phyloP scores from a whole-genome alignment of 2,113 vertebrate genomes.

The Astur gentilis region DNA sequence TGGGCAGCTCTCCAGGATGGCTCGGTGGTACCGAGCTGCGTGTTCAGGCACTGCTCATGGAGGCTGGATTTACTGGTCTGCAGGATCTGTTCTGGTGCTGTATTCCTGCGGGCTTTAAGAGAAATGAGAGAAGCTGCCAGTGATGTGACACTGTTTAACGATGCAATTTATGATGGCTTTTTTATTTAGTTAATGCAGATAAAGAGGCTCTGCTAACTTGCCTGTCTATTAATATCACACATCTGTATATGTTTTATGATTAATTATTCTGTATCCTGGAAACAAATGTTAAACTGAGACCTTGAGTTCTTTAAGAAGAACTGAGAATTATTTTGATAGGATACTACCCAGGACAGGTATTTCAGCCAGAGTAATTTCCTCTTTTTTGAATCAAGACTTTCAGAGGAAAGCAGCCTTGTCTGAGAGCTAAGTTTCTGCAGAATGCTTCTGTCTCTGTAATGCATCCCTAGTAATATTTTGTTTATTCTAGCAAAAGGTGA shows the following conservation, averaged over 20 bases:
- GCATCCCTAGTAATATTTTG: not conserved
- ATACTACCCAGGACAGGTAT: not conserved
- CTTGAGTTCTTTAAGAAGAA: not conserved
- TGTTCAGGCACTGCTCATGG: fast-evolving
- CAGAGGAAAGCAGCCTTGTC: not conserved
- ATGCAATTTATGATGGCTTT: not conserved
- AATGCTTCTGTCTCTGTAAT: not conserved
- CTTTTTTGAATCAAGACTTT: not conserved
- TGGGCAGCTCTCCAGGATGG: not conserved
- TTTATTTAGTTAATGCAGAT: not conserved
- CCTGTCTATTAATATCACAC: not conserved
- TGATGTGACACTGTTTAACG: not conserved
- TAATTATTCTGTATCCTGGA: not conserved
- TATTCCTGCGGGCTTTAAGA: not conserved
- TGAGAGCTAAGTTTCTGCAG: not conserved
- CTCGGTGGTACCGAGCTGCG: not conserved
- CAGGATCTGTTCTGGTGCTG: not conserved
- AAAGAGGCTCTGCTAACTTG: not conserved
- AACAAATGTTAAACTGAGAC: not conserved
- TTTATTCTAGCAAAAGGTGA: not conserved
- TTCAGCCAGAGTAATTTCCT: not conserved
- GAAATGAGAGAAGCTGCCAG: not conserved
- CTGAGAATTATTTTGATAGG: not conserved
- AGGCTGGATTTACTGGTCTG: not conserved
- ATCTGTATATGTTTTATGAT: not conserved